These are phyloP conservation scores for Myotis vivesi DNA, from an alignment of 2,797 vertebrate species.

Conservation along the genomic window DNA sequence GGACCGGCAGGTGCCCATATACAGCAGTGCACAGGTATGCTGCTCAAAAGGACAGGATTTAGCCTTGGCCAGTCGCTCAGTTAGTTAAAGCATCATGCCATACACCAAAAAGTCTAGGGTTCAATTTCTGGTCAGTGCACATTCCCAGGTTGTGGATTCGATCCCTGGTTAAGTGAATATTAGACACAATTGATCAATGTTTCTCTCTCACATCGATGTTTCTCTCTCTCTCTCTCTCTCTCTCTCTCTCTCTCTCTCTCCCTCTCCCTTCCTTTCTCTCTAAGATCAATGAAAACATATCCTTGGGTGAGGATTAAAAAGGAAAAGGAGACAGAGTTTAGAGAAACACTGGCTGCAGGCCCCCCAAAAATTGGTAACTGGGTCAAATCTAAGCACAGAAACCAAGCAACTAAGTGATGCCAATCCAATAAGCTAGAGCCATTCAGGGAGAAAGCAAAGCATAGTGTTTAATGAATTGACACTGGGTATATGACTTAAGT, in stretches of 20 bases:
- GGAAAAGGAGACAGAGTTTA: not conserved
- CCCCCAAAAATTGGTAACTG: not conserved
- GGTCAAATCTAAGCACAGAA: not conserved
- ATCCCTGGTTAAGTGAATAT: not conserved
- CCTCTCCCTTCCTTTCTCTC: not conserved
- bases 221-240: not conserved
- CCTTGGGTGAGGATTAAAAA: not conserved
- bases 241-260: not conserved
- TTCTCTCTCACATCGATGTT: not conserved
- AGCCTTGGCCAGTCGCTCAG: not conserved
- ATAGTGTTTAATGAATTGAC: not conserved
- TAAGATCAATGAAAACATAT: not conserved
- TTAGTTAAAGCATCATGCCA: not conserved
- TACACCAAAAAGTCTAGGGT: not conserved
- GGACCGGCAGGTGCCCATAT: not conserved
- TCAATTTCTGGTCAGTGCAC: not conserved
- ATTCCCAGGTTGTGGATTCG: not conserved
- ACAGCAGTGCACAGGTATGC: not conserved
- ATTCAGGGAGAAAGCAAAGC: not conserved
- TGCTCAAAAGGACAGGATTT: not conserved
- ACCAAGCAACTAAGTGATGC: not conserved
- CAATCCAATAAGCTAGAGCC: not conserved
- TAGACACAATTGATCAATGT: not conserved
- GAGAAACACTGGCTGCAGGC: not conserved
- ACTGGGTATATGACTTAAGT: not conserved